Conservation (phyloP, 1,140 invertebrate species). For the Dolichoris vasculosae region DNA sequence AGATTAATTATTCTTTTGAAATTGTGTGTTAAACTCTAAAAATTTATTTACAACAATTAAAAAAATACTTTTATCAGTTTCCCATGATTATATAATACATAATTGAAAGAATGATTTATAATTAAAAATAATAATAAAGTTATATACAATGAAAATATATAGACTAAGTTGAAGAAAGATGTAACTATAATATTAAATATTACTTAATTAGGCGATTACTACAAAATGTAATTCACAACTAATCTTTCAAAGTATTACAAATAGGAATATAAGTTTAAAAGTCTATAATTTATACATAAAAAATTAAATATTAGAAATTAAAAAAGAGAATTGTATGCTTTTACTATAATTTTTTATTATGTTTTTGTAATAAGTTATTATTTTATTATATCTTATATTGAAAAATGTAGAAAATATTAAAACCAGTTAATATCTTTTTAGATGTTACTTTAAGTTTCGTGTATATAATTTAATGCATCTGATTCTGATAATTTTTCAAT, state of each 20-base stretch:
- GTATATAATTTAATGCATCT: neutral
- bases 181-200: neutral
- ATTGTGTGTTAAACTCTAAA: neutral
- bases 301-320: too few species aligned
- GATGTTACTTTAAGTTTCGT: too few species aligned
- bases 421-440: too few species aligned
- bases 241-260: neutral
- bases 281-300: neutral
- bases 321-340: too few species aligned
- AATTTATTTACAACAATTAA: neutral
- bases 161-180: neutral
- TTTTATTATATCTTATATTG: too few species aligned
- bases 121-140: neutral
- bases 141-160: neutral
- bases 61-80: neutral
- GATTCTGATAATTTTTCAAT: neutral
- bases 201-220: neutral
- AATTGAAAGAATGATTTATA: neutral
- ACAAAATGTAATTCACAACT: neutral
- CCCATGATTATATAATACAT: neutral
- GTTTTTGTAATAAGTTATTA: too few species aligned
- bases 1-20: neutral
- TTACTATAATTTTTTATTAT: too few species aligned
- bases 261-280: neutral
- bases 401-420: too few species aligned